Conservation (phyloP, 2,113 vertebrate species). For the Corynorhinus townsendii region DNA sequence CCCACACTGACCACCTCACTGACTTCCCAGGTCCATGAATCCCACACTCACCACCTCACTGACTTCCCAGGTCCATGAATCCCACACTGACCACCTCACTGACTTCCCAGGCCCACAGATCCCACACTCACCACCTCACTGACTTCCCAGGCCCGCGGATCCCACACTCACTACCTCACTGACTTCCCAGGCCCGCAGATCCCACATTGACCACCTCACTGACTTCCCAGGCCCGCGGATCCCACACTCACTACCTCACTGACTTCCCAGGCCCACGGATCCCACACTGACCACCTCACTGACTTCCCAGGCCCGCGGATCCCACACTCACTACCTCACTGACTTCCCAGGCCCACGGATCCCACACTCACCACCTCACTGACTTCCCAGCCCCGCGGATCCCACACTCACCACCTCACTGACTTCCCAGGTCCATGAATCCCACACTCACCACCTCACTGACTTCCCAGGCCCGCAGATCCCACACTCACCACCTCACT, state of each 20-base stretch:
- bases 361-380: constrained; percentile 52
- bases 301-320: too few species aligned
- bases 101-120: too few species aligned
- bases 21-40: too few species aligned
- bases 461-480: too few species aligned
- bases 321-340: constrained; percentile 51
- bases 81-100: constrained; percentile 52
- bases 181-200: too few species aligned
- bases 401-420: constrained; percentile 52
- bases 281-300: constrained; percentile 52
- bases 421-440: too few species aligned
- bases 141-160: too few species aligned
- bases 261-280: accelerated
- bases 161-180: constrained; percentile 52
- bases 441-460: constrained; percentile 52
- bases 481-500: too few species aligned
- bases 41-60: constrained; percentile 52
- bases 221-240: too few species aligned
- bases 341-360: accelerated
- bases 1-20: constrained; percentile 52
- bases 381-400: too few species aligned
- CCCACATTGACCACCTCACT: constrained; percentile 52
- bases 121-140: constrained; percentile 52
- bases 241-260: constrained; percentile 52
- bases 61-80: too few species aligned